These are phyloP conservation scores for Cancer borealis DNA, from an alignment of 2,888 invertebrate species.

Conservation along the genomic window DNA sequence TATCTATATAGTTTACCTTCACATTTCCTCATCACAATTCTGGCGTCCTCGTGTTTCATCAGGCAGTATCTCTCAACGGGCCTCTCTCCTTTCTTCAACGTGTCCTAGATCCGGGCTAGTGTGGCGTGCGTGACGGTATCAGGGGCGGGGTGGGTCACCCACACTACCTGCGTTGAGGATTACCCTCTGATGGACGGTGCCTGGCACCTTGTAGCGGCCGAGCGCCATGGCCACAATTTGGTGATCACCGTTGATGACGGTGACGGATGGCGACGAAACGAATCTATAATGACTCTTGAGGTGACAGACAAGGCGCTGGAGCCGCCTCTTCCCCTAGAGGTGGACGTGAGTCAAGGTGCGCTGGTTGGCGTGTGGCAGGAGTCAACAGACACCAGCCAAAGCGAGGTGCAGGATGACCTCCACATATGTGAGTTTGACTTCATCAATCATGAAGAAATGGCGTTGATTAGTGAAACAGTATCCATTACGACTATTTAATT, in stretches of 20 bases:
- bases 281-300: constrained; percentile 56
- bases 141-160: constrained; percentile 42
- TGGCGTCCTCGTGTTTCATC: too few relatives aligned
- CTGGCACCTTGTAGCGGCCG: constrained; percentile 72
- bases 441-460: background rate
- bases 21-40: background rate
- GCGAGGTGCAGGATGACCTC: background rate
- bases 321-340: background rate
- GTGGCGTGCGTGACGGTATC: constrained; percentile 59
- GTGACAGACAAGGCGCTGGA: background rate
- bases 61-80: too few relatives aligned
- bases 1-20: background rate
- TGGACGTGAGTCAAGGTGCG: background rate
- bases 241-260: constrained; percentile 72
- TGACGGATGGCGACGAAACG: constrained; percentile 64
- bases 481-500: background rate
- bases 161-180: constrained; percentile 50
- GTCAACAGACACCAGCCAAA: background rate
- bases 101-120: constrained; percentile 52
- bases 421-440: background rate
- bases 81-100: background rate
- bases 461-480: background rate
- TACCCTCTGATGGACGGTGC: constrained; percentile 66
- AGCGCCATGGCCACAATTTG: constrained; percentile 68
- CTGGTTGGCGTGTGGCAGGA: background rate